Evolutionary conservation across 2,888 invertebrate genomes (phyloP).

Genomic region (Deilephila porcellus): DNA sequence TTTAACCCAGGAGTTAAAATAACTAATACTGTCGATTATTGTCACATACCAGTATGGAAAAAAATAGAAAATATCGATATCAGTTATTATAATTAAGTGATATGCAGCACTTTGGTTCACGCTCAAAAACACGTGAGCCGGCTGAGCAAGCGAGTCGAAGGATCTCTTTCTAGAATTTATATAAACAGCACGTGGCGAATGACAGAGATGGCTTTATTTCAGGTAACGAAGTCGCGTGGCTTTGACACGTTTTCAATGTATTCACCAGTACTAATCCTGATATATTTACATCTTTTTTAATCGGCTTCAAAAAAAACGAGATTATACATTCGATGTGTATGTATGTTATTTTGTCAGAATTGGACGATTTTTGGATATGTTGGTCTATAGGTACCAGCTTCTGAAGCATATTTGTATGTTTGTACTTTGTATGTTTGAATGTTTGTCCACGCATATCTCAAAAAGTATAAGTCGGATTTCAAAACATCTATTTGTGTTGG

Average conservation of each 20-base stretch:
- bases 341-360: too few species aligned
- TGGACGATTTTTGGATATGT: too few species aligned
- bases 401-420: too few species aligned
- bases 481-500: too few species aligned
- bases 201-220: constrained; percentile 45
- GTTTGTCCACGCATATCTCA: too few species aligned
- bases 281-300: neutral
- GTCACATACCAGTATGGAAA: neutral
- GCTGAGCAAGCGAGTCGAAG: constrained; percentile 43
- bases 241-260: constrained; percentile 34
- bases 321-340: too few species aligned
- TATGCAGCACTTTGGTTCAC: constrained; percentile 51
- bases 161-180: constrained; percentile 40
- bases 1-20: too few species aligned
- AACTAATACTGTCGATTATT: neutral
- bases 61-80: constrained; percentile 6
- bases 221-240: constrained; percentile 43
- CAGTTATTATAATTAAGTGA: neutral
- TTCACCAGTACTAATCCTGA: neutral
- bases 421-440: too few species aligned
- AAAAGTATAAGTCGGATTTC: too few species aligned
- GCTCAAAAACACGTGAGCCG: constrained; percentile 67
- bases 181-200: constrained; percentile 52
- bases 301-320: too few species aligned
- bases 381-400: too few species aligned